Evolutionary conservation across 2,113 vertebrate genomes (phyloP).

Genomic region (Scomber japonicus): DNA sequence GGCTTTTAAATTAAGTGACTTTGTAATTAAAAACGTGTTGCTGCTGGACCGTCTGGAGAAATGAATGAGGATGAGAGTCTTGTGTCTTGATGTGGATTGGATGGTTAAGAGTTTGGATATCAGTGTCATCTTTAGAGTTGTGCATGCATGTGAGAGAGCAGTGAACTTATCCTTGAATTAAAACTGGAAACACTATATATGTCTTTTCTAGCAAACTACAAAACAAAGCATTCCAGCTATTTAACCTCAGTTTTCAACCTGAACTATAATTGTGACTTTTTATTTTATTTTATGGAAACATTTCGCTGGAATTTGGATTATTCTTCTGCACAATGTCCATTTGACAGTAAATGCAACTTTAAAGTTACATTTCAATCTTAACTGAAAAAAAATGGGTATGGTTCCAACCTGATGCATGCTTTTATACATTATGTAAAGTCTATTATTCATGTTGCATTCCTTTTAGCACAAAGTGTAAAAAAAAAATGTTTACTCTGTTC

Average conservation of each 20-base stretch:
- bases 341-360: slow-evolving; percentile 22
- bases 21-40: slow-evolving; percentile 22
- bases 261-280: slow-evolving; percentile 27
- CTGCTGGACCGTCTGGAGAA: slow-evolving; percentile 44
- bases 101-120: not conserved
- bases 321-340: slow-evolving; percentile 14
- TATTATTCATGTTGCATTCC: slow-evolving; percentile 4
- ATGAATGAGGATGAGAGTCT: slow-evolving; percentile 15
- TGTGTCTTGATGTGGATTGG: not conserved
- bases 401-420: slow-evolving; percentile 21
- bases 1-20: slow-evolving; percentile 25
- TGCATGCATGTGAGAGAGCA: slow-evolving; percentile 10
- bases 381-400: slow-evolving; percentile 9
- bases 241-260: slow-evolving; percentile 35
- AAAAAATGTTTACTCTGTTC: slow-evolving; percentile 17
- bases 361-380: slow-evolving; percentile 32
- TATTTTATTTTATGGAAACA: slow-evolving; percentile 25
- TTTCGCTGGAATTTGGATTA: slow-evolving; percentile 37
- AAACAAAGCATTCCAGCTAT: slow-evolving; percentile 39
- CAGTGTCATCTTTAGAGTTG: not conserved
- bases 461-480: slow-evolving; percentile 24
- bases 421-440: slow-evolving; percentile 20
- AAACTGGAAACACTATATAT: slow-evolving; percentile 63
- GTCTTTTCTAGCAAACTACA: slow-evolving; percentile 1
- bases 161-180: slow-evolving; percentile 40